Evolutionary conservation across 2,113 vertebrate genomes (phyloP), one percentile per base, ranked within the genome.

Genomic region (Seriola dumerili): DNA sequence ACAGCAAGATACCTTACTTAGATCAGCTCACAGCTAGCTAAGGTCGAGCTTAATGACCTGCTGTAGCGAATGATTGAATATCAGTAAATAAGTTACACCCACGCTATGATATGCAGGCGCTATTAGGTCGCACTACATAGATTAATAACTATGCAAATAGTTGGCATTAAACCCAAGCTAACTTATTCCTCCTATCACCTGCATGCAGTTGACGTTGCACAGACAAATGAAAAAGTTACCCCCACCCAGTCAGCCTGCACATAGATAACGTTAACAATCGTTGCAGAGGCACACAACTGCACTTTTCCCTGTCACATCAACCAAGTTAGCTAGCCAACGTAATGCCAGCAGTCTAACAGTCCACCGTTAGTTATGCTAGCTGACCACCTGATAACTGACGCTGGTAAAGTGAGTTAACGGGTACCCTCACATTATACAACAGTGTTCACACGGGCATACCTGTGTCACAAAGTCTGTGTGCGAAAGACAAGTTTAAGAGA

Each of bases 191-290:
- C 8, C 34, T 73, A 25, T 77, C 38, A 73, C 52, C 52, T 59
- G 46, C 44, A 68, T 73, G 29, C 46, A 87, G 23, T 34, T 71
- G 57, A 55, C 16, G 42, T 61, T 44, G 25, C 72, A 71, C 68
- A 84, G 52, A 42, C 36, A 40, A 19, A 32, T 6, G 16, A 38
- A 67, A 34, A 73, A 78, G 59, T 66, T 38, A 65, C 57, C 72
- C 46, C 76, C 86, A 72, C 81, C 88, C 84, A 58, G 69, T 23
- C 72, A 68, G 34, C 76, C 4, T 12, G 42, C 48, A 59, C 72
- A 68, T 23, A 81, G 85, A 88, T 81, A 87, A 87, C 23, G 17
- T 40, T 40, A 65, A 85, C 64, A 76, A 67, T 57, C 48, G 61
- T 55, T 29, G 19, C 8, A 11, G 57, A 29, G 48, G 29, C 36